Conservation (phyloP, 2,888 invertebrate species). For the Drosophila monieri region DNA sequence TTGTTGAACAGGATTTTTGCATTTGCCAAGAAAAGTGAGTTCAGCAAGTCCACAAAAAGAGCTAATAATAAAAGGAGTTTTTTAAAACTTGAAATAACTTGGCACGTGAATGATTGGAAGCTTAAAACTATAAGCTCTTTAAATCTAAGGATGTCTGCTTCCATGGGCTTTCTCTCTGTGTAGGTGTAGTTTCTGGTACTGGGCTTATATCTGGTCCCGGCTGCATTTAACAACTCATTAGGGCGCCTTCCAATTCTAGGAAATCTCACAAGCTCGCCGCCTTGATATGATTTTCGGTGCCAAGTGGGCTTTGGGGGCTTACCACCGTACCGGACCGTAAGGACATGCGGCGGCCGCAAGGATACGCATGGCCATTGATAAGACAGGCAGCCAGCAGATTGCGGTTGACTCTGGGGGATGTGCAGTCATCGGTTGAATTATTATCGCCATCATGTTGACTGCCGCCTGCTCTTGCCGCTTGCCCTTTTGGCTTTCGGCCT, state of each 20-base stretch:
- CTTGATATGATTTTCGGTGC: slow-evolving; percentile 15
- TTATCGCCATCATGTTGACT: slow-evolving; percentile 73
- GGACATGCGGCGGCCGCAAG: slow-evolving; percentile 5
- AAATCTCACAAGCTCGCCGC: slow-evolving; percentile 45
- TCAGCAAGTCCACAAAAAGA: background rate
- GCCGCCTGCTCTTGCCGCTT: slow-evolving; percentile 28
- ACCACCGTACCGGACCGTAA: slow-evolving; percentile 19
- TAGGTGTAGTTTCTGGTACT: background rate
- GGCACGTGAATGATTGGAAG: background rate
- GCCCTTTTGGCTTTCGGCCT: slow-evolving; percentile 30
- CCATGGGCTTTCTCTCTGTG: background rate
- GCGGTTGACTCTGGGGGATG: slow-evolving; percentile 33
- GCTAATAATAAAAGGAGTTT: background rate
- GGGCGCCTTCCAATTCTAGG: slow-evolving; percentile 60
- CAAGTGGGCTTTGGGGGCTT: slow-evolving; percentile 26
- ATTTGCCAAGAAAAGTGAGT: slow-evolving; percentile 46
- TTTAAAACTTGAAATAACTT: background rate
- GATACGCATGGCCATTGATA: slow-evolving; percentile 44
- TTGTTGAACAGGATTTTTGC: slow-evolving; percentile 71
- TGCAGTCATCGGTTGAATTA: slow-evolving; percentile 68
- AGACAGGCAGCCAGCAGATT: slow-evolving; percentile 34
- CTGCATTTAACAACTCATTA: slow-evolving; percentile 72
- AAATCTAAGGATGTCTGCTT: too few relatives aligned
- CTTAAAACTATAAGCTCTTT: too few relatives aligned
- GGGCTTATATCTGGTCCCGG: slow-evolving; percentile 16